Conservation (phyloP, 2,888 invertebrate genomes). For the Hirudinaria manillensis region DNA sequence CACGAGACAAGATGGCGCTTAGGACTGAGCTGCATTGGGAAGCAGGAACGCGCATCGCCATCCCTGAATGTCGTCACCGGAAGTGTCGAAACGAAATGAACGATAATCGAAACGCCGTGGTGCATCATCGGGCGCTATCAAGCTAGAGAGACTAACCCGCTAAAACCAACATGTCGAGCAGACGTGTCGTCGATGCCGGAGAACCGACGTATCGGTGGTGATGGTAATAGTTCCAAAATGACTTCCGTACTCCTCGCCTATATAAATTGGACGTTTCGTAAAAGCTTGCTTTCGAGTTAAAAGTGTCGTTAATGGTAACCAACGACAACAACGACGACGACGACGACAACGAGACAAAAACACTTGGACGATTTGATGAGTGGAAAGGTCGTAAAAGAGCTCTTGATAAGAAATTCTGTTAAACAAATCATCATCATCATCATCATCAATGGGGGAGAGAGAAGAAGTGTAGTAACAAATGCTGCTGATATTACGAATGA, state of each 20-base stretch:
- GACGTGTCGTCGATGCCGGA: too few species aligned
- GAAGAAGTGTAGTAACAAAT: background rate
- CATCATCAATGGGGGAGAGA: background rate
- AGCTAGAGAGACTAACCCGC: too few species aligned
- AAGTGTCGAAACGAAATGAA: slow-evolving; percentile 6
- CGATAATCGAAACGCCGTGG: slow-evolving; percentile 9
- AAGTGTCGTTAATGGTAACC: background rate
- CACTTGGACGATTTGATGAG: slow-evolving; percentile 4
- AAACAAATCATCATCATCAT: slow-evolving; percentile 11
- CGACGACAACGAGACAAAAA: background rate
- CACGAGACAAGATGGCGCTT: slow-evolving; percentile 7
- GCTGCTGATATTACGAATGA: slow-evolving; percentile 5
- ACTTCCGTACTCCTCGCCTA: background rate
- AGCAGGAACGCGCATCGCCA: slow-evolving; percentile 1
- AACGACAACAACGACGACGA: background rate
- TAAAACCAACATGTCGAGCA: too few species aligned
- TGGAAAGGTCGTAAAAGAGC: slow-evolving; percentile 11
- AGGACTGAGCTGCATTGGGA: background rate
- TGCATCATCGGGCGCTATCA: too few species aligned
- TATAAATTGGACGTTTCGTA: slow-evolving; percentile 6
- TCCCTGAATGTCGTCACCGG: slow-evolving; percentile 8
- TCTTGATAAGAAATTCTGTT: slow-evolving; percentile 1
- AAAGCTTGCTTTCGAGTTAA: slow-evolving; percentile 4
- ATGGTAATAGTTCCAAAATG: too few species aligned
- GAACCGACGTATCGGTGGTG: too few species aligned